Evolutionary conservation across 2,888 invertebrate genomes (phyloP), one percentile per base, ranked within the genome.

Genomic region (Isoperla grammatica): DNA sequence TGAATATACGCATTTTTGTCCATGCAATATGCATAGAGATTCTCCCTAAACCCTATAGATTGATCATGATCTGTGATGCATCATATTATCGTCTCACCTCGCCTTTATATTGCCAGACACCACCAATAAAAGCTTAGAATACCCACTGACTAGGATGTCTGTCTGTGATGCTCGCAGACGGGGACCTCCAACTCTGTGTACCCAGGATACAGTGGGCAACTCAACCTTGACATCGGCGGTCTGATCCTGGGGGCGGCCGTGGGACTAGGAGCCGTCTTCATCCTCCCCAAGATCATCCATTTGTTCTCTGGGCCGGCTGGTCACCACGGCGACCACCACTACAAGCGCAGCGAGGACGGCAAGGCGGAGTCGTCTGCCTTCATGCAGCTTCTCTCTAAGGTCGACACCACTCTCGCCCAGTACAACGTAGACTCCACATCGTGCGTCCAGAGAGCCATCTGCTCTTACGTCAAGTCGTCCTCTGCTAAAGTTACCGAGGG

Each of bases 181-280:
- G 53, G 53, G 15, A 17, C 35, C 17, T n/a, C 37, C 19, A 53
- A 53, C 53, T 53, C 53, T 2, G 39, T 53, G 17, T 53, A 53
- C 45, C 61, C 61, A 5, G 61, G 61, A 4, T 57, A 57, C 50
- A 53, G 54, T 45, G 84, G 84, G 1, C 88, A 90, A 0, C 78
- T 88, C 61, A 90, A 89, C 75, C 82, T 91, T 56, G 91, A 91
- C 69, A 76, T 91, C 0, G 91, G 90, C 5, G 91, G 90, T 1
- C 83, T 91, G 8, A 81, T 90, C 6, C 75, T 91, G 20, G 91
- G 91, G 0, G 88, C 90, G 1, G 79, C 90, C 1, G 79, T 91
- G 48, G 91, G 91, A 0, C 83, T 91, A 54, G 90, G 90, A 12
- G 88, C 89, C 1, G 84, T 91, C 60, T 77, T 91, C 15, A 82